Evolutionary conservation across 2,113 vertebrate species (phyloP).

Genomic region (Chaenocephalus aceratus): DNA sequence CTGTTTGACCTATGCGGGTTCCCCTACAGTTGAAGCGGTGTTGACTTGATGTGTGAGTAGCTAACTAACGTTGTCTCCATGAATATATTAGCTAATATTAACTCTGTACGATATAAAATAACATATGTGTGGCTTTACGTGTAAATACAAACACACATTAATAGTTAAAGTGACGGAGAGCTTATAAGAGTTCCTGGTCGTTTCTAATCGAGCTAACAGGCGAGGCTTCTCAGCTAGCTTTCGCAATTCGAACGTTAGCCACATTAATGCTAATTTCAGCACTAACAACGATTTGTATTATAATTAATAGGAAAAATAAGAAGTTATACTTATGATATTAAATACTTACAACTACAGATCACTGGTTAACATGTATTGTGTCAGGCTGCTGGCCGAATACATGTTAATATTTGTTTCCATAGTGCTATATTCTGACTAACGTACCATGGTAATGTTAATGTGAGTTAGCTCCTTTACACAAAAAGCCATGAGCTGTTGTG

Average conservation of each 20-base stretch:
- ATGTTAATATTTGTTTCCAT: neutral
- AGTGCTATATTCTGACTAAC: neutral
- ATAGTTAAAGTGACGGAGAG: neutral
- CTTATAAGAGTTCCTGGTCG: neutral
- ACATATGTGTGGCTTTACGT: neutral
- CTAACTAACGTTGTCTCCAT: constrained; percentile 49
- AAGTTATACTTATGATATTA: neutral
- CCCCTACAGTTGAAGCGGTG: constrained; percentile 72
- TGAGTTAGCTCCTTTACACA: neutral
- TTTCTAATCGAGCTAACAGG: constrained; percentile 34
- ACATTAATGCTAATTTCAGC: constrained; percentile 65
- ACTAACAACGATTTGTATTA: neutral
- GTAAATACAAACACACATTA: neutral
- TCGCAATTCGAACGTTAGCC: constrained; percentile 57
- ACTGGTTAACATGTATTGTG: neutral
- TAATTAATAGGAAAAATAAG: neutral
- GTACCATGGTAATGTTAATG: neutral
- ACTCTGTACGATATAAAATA: neutral
- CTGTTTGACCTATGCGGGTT: constrained; percentile 34
- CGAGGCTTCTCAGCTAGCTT: constrained; percentile 53
- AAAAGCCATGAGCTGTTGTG: constrained; percentile 9
- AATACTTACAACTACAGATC: neutral
- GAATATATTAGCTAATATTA: neutral
- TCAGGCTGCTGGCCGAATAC: neutral
- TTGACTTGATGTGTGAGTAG: constrained; percentile 79